Evolutionary conservation across 2,888 invertebrate species (phyloP).

Genomic region (Metellina segmentata): DNA sequence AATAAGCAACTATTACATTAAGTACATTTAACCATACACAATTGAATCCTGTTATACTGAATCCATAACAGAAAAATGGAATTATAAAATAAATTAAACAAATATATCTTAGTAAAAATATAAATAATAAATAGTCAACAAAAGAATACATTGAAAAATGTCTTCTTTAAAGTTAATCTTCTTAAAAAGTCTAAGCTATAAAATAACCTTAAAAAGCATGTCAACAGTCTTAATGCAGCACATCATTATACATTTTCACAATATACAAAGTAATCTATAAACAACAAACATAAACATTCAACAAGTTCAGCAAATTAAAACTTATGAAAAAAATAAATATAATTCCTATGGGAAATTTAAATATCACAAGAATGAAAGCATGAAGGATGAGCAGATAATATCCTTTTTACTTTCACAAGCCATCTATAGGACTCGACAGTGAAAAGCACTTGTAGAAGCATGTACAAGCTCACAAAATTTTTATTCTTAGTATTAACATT

Average conservation of each 20-base stretch:
- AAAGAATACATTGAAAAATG: background rate
- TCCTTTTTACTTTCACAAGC: background rate
- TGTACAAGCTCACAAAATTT: conserved; percentile 42
- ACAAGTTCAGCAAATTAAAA: background rate
- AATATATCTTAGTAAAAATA: background rate
- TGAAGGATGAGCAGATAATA: background rate
- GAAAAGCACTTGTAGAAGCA: conserved; percentile 43
- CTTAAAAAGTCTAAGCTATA: no score
- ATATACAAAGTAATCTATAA: background rate
- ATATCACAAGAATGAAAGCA: background rate
- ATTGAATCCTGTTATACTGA: background rate
- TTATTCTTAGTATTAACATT: no score
- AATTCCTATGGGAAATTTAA: background rate
- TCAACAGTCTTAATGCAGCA: background rate
- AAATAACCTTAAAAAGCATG: no score
- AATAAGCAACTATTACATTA: background rate
- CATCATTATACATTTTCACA: background rate
- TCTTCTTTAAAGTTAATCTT: no score
- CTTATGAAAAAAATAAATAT: background rate
- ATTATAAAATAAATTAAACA: background rate
- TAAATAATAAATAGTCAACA: background rate
- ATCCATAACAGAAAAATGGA: background rate
- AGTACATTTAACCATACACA: background rate
- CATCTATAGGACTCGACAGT: conserved; percentile 30
- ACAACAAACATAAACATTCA: background rate